phyloP scores from a whole-genome alignment of 2,797 vertebrate genomes.

The Geotrypetes seraphini region DNA sequence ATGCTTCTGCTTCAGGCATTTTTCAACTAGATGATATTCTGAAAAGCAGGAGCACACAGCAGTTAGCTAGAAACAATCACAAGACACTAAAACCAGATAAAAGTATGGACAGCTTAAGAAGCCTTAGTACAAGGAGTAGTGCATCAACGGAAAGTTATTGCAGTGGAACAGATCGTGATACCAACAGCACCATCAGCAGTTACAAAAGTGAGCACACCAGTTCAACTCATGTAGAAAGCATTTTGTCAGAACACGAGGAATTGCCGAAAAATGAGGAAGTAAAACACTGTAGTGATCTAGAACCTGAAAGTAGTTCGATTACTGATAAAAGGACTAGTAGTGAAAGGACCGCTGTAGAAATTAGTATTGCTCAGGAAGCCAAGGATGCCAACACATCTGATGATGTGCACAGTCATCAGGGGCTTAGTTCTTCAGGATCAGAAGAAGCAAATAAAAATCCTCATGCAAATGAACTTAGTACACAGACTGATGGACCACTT shows the following conservation, averaged over 20 bases:
- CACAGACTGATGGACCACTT: constrained; percentile 30
- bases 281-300: constrained; percentile 43
- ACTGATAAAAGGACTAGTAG: constrained; percentile 53
- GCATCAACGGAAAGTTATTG: constrained; percentile 95
- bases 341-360: constrained; percentile 44
- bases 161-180: constrained; percentile 91
- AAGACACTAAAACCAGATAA: constrained; percentile 72
- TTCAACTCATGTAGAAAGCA: constrained; percentile 89
- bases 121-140: constrained; percentile 88
- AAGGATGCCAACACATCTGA: constrained; percentile 31
- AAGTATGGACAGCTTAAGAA: constrained; percentile 86
- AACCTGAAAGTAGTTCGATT: constrained; percentile 39
- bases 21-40: constrained; percentile 70
- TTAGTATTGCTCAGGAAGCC: constrained; percentile 28
- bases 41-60: constrained; percentile 53
- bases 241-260: constrained; percentile 67
- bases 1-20: constrained; percentile 68
- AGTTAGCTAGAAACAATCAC: constrained; percentile 46
- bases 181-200: constrained; percentile 92
- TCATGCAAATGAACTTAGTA: constrained; percentile 84
- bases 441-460: constrained; percentile 96
- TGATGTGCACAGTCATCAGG: constrained; percentile 44
- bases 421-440: constrained; percentile 63
- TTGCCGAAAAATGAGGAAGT: constrained; percentile 68
- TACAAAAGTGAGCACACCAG: constrained; percentile 93